Evolutionary conservation across 2,888 invertebrate species (phyloP), one percentile per base, ranked within the genome.

Genomic region (Geotrupes spiniger): DNA sequence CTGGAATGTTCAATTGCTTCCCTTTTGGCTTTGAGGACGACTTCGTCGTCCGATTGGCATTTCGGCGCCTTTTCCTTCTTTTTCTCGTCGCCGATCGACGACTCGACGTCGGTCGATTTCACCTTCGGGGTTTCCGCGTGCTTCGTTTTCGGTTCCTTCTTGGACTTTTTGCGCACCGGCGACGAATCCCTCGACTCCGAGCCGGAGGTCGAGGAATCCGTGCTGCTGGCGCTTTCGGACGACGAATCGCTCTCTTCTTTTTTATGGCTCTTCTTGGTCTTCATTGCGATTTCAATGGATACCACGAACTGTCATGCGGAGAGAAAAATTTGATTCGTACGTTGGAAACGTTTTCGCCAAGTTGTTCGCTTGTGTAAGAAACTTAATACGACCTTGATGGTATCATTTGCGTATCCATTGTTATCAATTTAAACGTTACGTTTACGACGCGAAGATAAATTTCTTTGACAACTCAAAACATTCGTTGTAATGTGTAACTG

Each of bases 1-100:
- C 59, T 61, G 2, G 61, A 61, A 26, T 54, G 51, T 29, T 56
- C 57, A 1, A 46, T 38, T 5, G 49, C 42, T 16, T 54, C 50
- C 38, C 33, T 51, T 12, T 43, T 51, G n/a, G 42, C 25, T 36
- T 44, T 53, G 6, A 10, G 21, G 11, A 16, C 16, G 8, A 12
- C 15, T 15, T 46, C 46, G 9, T 11, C 26, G 15, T 49, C 46
- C 4, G 27, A n/a, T 15, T 33, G 10, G 9, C 8, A 3, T 9
- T 33, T 33, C 12, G 29, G 10, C 9, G 4, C 2, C 29, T 29
- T 29, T 6, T 29, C 29, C 3, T 33, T 33, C 6, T 15, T 12
- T 12, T 15, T 33, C 4, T 21, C 21, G 21, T 21, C 21, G 21
- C 21, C n/a, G n/a, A n/a, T 21, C 6, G 21, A 6, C 21, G n/a